phyloP scores from a whole-genome alignment of 2,113 vertebrate genomes.

The Eurystomus gularis region DNA sequence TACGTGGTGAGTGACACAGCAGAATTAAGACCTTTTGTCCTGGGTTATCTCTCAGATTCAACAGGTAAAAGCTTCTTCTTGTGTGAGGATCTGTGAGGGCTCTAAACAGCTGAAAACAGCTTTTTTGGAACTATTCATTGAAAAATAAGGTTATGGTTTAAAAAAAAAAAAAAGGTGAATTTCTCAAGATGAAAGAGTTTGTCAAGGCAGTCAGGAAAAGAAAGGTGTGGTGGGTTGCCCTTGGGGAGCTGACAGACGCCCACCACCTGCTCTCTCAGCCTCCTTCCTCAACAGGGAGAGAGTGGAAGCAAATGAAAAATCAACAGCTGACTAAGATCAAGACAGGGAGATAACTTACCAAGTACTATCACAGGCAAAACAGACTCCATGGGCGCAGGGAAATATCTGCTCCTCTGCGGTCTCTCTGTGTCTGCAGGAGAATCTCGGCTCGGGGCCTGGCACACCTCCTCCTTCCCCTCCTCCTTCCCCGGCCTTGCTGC shows the following conservation, averaged over 20 bases:
- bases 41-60: neutral
- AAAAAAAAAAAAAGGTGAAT: neutral
- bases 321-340: neutral
- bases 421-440: no score
- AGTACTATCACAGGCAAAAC: fast-evolving
- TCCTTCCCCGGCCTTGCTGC: neutral
- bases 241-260: neutral
- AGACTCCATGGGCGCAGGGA: fast-evolving
- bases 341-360: neutral
- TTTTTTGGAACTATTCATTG: neutral
- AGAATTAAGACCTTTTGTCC: neutral
- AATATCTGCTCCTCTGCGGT: fast-evolving
- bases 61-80: neutral
- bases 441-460: neutral
- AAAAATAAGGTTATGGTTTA: neutral
- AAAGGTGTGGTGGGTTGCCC: neutral
- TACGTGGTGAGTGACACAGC: neutral
- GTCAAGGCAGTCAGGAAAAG: neutral
- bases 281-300: neutral
- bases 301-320: neutral
- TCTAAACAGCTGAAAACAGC: neutral
- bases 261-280: neutral
- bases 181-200: neutral
- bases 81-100: neutral
- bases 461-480: neutral